Base-by-base conservation (phyloP, 2,113 vertebrate species). In the Hydropotes inermis region DNA sequence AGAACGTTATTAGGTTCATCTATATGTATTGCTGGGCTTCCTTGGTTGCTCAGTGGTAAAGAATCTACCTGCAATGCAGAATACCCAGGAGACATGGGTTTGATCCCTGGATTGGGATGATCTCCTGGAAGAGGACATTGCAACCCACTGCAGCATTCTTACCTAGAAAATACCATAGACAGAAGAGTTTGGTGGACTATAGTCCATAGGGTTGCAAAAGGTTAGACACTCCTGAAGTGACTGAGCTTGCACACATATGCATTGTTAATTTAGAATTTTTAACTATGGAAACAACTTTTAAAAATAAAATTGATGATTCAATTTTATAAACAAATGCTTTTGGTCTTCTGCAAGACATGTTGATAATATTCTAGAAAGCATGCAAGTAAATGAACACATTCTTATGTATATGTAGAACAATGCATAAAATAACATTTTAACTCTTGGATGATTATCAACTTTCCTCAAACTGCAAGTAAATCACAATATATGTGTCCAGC, bases 301-400 rank as follows among this genome's bases (percentile, higher is more conserved):
- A 43, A 25, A 30, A 74, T 86, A 78, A 89, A 96, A 67, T 14
- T 21, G 11, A 43, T 70, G 13, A 55, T 5, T 79, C 87, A 4
- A 0, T 76, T 95, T 94, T 45, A 47, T 19, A 67, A 54, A 90
- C n/a, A 92, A 95, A 50, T 1, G 52, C 39, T 81, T 74, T 95
- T 76, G 2, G 33, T 50, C 39, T 89, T 61, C 94, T 86, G 9
- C 61, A 57, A 94, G 30, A 85, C 27, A 36, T 58, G 4, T 0
- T 95, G 36, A 88, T 58, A 92, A 60, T 78, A 7, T 78, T 95
- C 50, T 67, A 61, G 33, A 92, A 89, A 39, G 78, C 67, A 74
- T 83, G 7, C 25, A 57, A 28, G 6, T 12, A 61, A 94, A 84
- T 28, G 2, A 60, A 70, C 21, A 45, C 5, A 87, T 87, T 64